Conservation (phyloP, 37 sponge, comb jelly and placozoan species). For the Oscarella lobularis region DNA sequence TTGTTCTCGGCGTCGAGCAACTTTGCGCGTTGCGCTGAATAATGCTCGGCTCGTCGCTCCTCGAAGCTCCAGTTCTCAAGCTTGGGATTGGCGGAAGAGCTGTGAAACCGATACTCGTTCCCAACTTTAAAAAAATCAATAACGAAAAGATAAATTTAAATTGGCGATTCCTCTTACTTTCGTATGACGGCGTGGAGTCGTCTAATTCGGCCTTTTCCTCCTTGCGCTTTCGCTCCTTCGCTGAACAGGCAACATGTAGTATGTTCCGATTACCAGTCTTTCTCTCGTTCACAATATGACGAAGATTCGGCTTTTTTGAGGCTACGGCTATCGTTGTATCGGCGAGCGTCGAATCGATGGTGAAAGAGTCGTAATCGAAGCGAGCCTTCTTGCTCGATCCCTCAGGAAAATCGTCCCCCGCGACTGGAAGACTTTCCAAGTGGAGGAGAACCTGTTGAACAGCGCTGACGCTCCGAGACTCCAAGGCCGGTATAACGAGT, state of each 20-base stretch:
- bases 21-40: background rate
- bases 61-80: conserved; percentile 23
- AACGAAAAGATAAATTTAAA: background rate
- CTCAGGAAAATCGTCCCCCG: background rate
- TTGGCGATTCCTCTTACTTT: background rate
- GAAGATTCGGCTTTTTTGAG: background rate
- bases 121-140: background rate
- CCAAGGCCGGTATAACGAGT: background rate
- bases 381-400: background rate
- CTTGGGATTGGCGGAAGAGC: conserved; percentile 9
- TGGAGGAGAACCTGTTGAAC: background rate
- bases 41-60: conserved; percentile 13
- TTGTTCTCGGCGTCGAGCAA: background rate
- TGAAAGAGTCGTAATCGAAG: background rate
- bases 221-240: conserved; percentile 1
- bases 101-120: conserved; percentile 4
- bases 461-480: background rate
- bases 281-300: conserved; percentile 17
- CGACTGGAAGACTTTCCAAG: background rate
- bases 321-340: background rate
- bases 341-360: background rate
- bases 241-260: conserved; percentile 34
- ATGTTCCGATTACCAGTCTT: conserved; percentile 28
- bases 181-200: too few relatives aligned
- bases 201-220: too few relatives aligned